These are phyloP conservation scores for Macaria liturata DNA, from an alignment of 2,888 invertebrate species.

Conservation along the genomic window DNA sequence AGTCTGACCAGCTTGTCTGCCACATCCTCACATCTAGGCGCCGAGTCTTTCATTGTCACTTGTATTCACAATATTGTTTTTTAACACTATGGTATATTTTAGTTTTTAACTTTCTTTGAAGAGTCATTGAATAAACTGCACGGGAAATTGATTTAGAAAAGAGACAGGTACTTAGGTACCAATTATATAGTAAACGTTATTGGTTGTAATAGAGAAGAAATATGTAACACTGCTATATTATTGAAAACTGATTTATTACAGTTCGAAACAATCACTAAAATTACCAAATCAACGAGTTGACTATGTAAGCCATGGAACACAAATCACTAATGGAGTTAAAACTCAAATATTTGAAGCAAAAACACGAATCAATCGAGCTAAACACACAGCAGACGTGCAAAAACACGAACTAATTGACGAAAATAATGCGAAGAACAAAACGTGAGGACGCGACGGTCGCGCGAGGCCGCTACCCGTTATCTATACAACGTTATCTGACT, in stretches of 20 bases:
- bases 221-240: too few species aligned
- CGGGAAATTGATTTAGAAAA: too few species aligned
- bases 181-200: too few species aligned
- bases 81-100: background rate
- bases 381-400: slow-evolving; percentile 46
- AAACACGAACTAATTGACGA: slow-evolving; percentile 35
- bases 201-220: too few species aligned
- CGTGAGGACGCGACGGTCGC: slow-evolving; percentile 34
- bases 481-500: slow-evolving; percentile 68
- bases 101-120: too few species aligned
- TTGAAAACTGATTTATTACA: too few species aligned
- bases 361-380: slow-evolving; percentile 4
- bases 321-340: too few species aligned
- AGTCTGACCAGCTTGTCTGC: slow-evolving; percentile 90
- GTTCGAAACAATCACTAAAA: too few species aligned
- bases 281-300: too few species aligned
- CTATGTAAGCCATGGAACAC: too few species aligned
- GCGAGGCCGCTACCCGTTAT: slow-evolving; percentile 64
- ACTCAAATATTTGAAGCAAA: background rate
- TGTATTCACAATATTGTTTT: slow-evolving; percentile 26
- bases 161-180: too few species aligned
- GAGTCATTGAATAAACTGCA: too few species aligned
- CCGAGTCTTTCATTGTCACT: slow-evolving; percentile 82
- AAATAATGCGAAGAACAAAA: slow-evolving; percentile 11
- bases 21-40: slow-evolving; percentile 89